These are phyloP conservation scores for Elegia similella DNA, from an alignment of 2,888 invertebrate species.

Conservation along the genomic window DNA sequence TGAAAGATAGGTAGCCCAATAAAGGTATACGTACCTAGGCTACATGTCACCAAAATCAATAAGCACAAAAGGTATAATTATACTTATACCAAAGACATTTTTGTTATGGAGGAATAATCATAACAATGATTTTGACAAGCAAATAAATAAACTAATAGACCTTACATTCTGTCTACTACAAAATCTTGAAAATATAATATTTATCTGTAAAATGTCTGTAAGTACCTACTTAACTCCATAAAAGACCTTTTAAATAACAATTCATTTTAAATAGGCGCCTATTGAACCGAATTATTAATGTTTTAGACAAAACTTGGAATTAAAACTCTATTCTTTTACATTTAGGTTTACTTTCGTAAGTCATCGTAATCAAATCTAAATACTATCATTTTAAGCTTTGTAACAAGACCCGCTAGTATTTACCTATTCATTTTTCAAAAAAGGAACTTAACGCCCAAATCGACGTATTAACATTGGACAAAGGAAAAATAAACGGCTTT, in stretches of 20 bases:
- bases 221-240: slow-evolving; percentile 28
- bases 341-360: slow-evolving; percentile 31
- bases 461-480: slow-evolving; percentile 74
- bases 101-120: no score
- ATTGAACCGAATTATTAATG: not conserved
- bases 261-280: slow-evolving; percentile 10
- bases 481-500: slow-evolving; percentile 80
- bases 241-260: slow-evolving; percentile 36
- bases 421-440: slow-evolving; percentile 80
- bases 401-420: slow-evolving; percentile 72
- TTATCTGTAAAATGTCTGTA: not conserved
- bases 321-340: slow-evolving; percentile 27
- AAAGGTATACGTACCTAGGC: no score
- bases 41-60: no score
- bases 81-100: no score
- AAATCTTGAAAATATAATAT: not conserved
- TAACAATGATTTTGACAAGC: no score
- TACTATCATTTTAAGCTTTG: slow-evolving; percentile 62
- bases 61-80: no score
- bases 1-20: no score
- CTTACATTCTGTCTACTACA: no score
- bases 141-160: no score
- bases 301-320: slow-evolving; percentile 20
- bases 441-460: slow-evolving; percentile 80
- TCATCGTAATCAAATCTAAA: slow-evolving; percentile 31